Percentiles rank a stretch among this genome's conserved stretches.
Conservation (phyloP, 2,888 invertebrate genomes). For the Euspilapteryx auroguttella region DNA sequence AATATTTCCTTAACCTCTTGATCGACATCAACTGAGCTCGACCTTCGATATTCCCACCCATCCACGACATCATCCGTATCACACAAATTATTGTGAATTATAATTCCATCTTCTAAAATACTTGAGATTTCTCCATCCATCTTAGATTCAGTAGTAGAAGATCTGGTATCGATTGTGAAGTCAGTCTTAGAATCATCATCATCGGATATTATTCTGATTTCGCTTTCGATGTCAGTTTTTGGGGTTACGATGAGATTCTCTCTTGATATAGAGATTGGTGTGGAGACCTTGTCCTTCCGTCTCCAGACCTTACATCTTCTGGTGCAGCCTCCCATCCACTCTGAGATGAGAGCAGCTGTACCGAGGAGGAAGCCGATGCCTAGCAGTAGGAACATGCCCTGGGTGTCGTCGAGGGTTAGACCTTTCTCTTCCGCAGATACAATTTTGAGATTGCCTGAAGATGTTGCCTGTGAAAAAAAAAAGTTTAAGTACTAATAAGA, state of each 20-base stretch:
- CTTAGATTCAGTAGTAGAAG: conserved; percentile 22
- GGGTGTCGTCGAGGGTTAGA: conserved; percentile 76
- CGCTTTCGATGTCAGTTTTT: conserved; percentile 9
- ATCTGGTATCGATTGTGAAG: conserved; percentile 16
- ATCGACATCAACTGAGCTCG: conserved; percentile 40
- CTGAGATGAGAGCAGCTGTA: conserved; percentile 64
- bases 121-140: conserved; percentile 34
- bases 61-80: too few relatives aligned
- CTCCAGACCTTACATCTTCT: conserved; percentile 49
- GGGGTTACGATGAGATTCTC: conserved; percentile 20
- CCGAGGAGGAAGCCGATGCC: conserved; percentile 71
- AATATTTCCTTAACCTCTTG: conserved; percentile 43
- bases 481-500: too few relatives aligned
- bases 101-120: conserved; percentile 28
- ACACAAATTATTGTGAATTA: conserved; percentile 25
- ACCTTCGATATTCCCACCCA: conserved; percentile 32
- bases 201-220: conserved; percentile 12
- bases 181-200: too few relatives aligned
- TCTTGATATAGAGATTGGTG: conserved; percentile 14
- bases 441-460: conserved; percentile 35
- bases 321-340: conserved; percentile 72
- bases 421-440: conserved; percentile 67
- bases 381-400: conserved; percentile 79
- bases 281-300: conserved; percentile 13
- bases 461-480: conserved; percentile 30